phyloP scores from a whole-genome alignment of 2,797 vertebrate species.

The Synaphobranchus kaupii region DNA sequence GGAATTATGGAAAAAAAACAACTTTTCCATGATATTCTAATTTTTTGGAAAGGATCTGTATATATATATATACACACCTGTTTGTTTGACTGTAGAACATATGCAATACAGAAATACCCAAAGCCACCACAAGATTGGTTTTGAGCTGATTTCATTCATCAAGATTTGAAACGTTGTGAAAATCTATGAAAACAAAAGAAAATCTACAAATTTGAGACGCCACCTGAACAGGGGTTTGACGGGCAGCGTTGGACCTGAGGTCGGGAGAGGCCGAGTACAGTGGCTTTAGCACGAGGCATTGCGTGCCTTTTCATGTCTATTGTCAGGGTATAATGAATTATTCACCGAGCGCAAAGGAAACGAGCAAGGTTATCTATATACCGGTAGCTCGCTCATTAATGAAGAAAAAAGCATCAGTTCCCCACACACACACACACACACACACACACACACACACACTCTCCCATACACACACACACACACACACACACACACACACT shows the following conservation, averaged over 20 bases:
- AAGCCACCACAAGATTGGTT: not conserved
- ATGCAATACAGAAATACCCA: not conserved
- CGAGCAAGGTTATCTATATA: not conserved
- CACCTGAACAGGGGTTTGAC: not conserved
- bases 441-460: not conserved
- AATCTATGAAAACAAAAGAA: not conserved
- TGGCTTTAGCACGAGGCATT: not conserved
- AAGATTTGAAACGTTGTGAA: not conserved
- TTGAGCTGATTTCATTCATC: not conserved
- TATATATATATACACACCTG: no score
- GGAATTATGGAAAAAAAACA: no score
- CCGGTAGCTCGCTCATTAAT: no score
- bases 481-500: no score
- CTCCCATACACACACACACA: no score
- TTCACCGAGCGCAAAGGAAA: not conserved
- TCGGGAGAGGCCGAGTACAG: not conserved
- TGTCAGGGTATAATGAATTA: conserved; percentile 1
- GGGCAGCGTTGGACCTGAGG: not conserved
- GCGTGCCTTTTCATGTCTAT: not conserved
- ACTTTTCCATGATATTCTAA: no score
- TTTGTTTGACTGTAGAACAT: not conserved
- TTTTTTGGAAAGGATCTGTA: no score
- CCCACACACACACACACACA: not conserved
- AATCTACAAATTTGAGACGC: not conserved
- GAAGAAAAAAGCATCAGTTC: no score